These are phyloP conservation scores for Volucella zonaria DNA, from an alignment of 2,888 invertebrate species.

Conservation along the genomic window DNA sequence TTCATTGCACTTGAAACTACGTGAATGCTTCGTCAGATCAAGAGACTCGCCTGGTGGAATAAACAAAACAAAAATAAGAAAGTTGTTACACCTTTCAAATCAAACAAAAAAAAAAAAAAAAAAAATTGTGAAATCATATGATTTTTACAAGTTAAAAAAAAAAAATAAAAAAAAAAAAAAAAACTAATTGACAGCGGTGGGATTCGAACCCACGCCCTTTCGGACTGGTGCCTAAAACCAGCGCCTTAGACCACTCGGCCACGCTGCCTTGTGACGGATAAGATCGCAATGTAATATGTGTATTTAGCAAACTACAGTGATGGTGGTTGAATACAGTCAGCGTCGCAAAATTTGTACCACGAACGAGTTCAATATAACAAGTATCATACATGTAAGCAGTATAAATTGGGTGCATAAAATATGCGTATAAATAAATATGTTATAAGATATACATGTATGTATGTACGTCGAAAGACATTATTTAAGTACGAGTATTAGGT, in stretches of 20 bases:
- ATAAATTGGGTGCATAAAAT: too few relatives aligned
- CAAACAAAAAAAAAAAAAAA: too few relatives aligned
- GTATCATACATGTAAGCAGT: too few relatives aligned
- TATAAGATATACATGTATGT: too few relatives aligned
- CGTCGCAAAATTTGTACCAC: constrained; percentile 2
- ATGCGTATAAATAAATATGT: too few relatives aligned
- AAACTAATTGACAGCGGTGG: constrained; percentile 68
- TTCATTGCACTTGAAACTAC: constrained; percentile 69
- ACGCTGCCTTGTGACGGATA: constrained; percentile 53
- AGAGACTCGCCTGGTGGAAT: constrained; percentile 54
- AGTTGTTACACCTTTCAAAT: constrained; percentile 1
- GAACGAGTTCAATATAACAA: not conserved
- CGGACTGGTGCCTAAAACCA: constrained; percentile 75
- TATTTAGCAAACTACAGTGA: not conserved
- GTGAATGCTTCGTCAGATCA: constrained; percentile 65
- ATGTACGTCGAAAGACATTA: too few relatives aligned
- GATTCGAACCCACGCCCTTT: constrained; percentile 75
- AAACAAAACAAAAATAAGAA: constrained; percentile 17
- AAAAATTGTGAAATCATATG: not conserved
- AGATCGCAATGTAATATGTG: constrained; percentile 36
- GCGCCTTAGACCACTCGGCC: constrained; percentile 75
- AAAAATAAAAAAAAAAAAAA: constrained; percentile 48
- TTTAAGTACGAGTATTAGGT: too few relatives aligned
- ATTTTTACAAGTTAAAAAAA: not conserved
- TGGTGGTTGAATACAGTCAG: constrained; percentile 23